Evolutionary conservation across 2,888 invertebrate species (phyloP).

Genomic region (Noctua comes): DNA sequence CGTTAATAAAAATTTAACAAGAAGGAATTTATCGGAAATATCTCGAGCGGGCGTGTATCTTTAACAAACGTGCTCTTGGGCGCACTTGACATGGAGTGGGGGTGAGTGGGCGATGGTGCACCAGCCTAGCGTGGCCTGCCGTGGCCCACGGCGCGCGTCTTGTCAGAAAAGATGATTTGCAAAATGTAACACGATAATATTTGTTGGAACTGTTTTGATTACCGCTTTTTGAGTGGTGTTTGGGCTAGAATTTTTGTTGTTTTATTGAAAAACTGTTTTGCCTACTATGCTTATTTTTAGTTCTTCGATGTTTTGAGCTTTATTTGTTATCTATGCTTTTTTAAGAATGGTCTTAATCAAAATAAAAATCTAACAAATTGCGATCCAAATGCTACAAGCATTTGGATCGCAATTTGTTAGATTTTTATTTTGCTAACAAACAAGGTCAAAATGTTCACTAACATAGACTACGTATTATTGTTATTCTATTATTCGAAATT

Average conservation of each 20-base stretch:
- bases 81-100: constrained; percentile 73
- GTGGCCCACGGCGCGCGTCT: constrained; percentile 39
- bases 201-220: constrained; percentile 46
- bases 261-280: not conserved
- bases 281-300: not conserved
- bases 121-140: constrained; percentile 68
- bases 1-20: constrained; percentile 75
- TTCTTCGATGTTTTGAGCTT: not conserved
- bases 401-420: no score
- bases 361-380: not conserved
- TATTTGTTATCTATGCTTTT: not conserved
- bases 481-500: not conserved
- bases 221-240: constrained; percentile 24
- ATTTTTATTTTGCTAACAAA: not conserved
- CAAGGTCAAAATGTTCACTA: not conserved
- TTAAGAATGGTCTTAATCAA: not conserved
- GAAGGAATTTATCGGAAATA: constrained; percentile 84
- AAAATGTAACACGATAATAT: constrained; percentile 58
- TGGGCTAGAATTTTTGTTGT: constrained; percentile 13
- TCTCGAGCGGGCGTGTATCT: constrained; percentile 76
- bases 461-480: not conserved
- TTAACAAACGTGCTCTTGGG: constrained; percentile 75
- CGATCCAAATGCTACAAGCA: not conserved
- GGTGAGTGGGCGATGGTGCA: constrained; percentile 69
- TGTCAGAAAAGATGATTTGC: constrained; percentile 63